Evolutionary conservation across 1,140 invertebrate genomes (phyloP), one percentile per base, ranked within the genome.

Genomic region (Panagrolaimus sp.): DNA sequence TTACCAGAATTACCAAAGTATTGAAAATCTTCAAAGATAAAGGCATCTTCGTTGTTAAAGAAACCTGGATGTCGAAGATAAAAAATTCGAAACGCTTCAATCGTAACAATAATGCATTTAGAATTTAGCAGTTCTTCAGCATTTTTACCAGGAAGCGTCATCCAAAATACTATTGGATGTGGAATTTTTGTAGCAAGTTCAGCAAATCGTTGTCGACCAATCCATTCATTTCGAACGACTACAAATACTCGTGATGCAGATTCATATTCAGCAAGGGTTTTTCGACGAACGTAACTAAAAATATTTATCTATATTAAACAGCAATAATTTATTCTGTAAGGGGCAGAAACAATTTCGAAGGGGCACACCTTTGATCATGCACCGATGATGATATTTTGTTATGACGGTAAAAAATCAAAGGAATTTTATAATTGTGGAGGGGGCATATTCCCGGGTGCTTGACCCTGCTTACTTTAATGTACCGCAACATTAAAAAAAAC

Each of bases 11-110:
- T n/a, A 5, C 14, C 7, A 52, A 52, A 21, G 7, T 52, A n/a
- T 24, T 52, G n/a, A 8, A 52, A n/a, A 52, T 52, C 48, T 24
- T 52, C 48, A 52, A 52, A 52, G 9, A 52, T 10, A 9, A 52
- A n/a, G n/a, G n/a, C 48, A n/a, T 21, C 17, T 1, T 24, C 48
- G 8, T 24, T 2, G 1, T n/a, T 2, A 15, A 2, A 1, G 10
- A 8, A 21, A 7, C 26, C 48, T 1, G 48, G 48, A 7, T 52
- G 9, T 52, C 48, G 48, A 52, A 52, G 48, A 24, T 21, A n/a
- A 4, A 21, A 24, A n/a, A 52, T 52, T 52, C 48, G 1, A 24
- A 4, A 52, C n/a, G 48, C 17, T 21, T 52, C 48, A 52, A 52
- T 52, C 48, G 48, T 52, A n/a, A 24, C 48, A 15, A 52, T 15